Conservation (phyloP, 2,113 vertebrate genomes). For the Dipodomys spectabilis region DNA sequence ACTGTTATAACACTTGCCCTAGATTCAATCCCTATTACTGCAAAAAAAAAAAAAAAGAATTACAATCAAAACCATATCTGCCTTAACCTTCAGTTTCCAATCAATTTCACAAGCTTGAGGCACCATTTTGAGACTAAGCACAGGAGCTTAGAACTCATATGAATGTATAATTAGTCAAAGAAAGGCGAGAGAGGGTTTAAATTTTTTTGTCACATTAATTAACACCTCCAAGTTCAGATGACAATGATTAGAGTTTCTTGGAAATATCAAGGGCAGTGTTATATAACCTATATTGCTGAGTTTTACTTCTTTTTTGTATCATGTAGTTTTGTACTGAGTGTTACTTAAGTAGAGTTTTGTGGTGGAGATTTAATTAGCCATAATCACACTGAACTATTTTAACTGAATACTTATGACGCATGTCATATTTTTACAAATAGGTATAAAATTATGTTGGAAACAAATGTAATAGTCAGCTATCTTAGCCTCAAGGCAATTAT, state of each 20-base stretch:
- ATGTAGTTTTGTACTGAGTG: constrained; percentile 64
- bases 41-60: not conserved
- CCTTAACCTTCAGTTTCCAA: constrained; percentile 36
- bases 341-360: constrained; percentile 73
- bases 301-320: constrained; percentile 59
- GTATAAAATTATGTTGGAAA: constrained; percentile 74
- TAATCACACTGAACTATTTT: constrained; percentile 73
- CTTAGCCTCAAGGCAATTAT: constrained; percentile 75
- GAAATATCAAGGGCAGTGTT: constrained; percentile 20
- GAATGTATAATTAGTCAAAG: constrained; percentile 48
- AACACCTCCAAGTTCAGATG: constrained; percentile 48
- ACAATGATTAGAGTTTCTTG: constrained; percentile 35
- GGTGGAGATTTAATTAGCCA: constrained; percentile 79
- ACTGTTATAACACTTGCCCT: not conserved
- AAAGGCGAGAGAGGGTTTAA: not conserved
- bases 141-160: constrained; percentile 38
- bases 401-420: constrained; percentile 68
- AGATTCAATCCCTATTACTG: not conserved
- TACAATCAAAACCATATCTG: not conserved
- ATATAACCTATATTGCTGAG: constrained; percentile 35
- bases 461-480: constrained; percentile 67
- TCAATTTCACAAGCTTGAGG: not conserved
- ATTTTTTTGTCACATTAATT: constrained; percentile 58
- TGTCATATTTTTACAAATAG: constrained; percentile 74
- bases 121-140: not conserved